Base-by-base conservation (phyloP, 2,888 invertebrate species). In the Petrolisthes manimaculis region DNA sequence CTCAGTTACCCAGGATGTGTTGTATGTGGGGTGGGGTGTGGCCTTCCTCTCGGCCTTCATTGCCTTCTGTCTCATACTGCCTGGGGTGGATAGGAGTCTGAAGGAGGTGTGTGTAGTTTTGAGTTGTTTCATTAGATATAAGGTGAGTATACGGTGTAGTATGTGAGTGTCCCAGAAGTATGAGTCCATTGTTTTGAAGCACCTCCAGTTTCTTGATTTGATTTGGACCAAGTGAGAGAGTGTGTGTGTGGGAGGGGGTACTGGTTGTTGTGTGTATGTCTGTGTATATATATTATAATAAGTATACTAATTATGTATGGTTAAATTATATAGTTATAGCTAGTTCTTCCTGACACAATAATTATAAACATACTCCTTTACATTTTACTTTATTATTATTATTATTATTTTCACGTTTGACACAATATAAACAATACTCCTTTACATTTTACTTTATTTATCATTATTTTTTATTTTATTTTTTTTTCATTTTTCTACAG, bases 1-100 rank as follows among this genome's bases (percentile, higher is more conserved):
- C 3, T 92, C 94, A 2, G 94, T 93, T 18, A 93, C 93, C 3
- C 92, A 93, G 0, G 94, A 94, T 91, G 92, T 94, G n/a, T 90
- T 94, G n/a, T 93, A 93, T 91, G 92, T 92, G 3, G 93, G 93
- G 18, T 92, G 94, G 71, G 92, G 94, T 54, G 90, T 92, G 3
- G 92, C 93, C 5, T 93, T 94, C 91, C 80, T 93, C 18, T 93
- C 94, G 87, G 86, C 94, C 51, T 92, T 92, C 51, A 75, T 93
- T 37, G 92, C 93, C 82, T 93, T 93, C 91, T 78, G 21, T 78
- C n/a, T 61, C 51, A 91, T 93, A 79, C 90, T 93, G 3, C 71
- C 77, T 1, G 51, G 77, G n/a, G 24, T 8, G 8, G 77, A 9
- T 4, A 18, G 54, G 79, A 37, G 79, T 4, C 67, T 61, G 51